Conservation (phyloP, 1,140 invertebrate genomes). For the Meteorus sp. region DNA sequence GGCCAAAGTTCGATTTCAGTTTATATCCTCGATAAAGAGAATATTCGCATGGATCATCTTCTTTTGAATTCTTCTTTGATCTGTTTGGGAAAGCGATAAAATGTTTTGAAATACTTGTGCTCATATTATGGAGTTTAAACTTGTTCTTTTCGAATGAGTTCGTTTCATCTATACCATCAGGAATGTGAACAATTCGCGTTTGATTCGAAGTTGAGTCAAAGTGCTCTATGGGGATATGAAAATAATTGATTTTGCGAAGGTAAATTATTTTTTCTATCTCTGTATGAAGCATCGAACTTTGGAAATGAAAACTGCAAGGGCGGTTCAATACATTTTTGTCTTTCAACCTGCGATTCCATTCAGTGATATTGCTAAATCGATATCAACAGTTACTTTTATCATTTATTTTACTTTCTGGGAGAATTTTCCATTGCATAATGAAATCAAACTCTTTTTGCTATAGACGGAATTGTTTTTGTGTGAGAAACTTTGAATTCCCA, state of each 20-base stretch:
- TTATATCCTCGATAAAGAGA: no score
- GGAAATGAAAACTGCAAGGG: constrained; percentile 1
- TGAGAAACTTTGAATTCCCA: no score
- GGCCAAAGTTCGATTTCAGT: no score
- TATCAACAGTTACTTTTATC: neutral
- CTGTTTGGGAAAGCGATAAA: neutral
- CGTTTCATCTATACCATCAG: neutral
- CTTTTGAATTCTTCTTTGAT: neutral
- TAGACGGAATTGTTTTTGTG: no score
- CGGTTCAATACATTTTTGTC: constrained; percentile 26
- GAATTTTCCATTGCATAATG: no score
- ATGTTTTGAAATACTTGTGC: no score
- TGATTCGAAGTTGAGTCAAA: constrained; percentile 15
- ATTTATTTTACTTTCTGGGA: no score
- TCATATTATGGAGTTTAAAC: constrained; percentile 24
- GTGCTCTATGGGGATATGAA: constrained; percentile 18
- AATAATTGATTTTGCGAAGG: constrained; percentile 15
- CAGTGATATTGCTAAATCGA: neutral
- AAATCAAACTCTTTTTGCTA: no score
- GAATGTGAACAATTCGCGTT: constrained; percentile 22
- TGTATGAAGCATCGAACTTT: constrained; percentile 1
- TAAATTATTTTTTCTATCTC: constrained; percentile 17
- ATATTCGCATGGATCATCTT: neutral
- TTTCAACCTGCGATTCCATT: constrained; percentile 9
- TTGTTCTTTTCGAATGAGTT: constrained; percentile 25